Evolutionary conservation across 1,140 invertebrate species (phyloP).

Genomic region (Pachypeltis micranthus): DNA sequence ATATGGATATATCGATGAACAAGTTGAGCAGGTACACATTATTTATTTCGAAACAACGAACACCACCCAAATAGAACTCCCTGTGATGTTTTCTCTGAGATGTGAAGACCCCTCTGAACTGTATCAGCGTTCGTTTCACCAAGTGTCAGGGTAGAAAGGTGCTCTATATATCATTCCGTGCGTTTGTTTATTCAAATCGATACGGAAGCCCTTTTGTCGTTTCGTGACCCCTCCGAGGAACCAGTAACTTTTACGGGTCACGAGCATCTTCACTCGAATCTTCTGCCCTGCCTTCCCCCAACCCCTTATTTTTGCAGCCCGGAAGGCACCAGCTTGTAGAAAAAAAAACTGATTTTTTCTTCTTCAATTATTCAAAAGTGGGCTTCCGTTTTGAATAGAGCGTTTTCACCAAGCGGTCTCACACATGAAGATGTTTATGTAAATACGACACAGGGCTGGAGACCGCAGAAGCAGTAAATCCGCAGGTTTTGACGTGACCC

Average conservation of each 20-base stretch:
- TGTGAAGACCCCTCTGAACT: too few relatives aligned
- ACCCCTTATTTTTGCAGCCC: too few relatives aligned
- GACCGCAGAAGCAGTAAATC: constrained; percentile 3
- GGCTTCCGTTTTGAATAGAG: neutral
- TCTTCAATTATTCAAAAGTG: neutral
- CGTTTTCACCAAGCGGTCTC: neutral
- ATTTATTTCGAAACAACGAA: too few relatives aligned
- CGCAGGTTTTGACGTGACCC: constrained; percentile 1
- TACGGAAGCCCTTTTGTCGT: neutral
- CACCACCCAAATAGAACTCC: too few relatives aligned
- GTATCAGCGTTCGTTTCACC: too few relatives aligned
- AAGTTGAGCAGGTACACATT: too few relatives aligned
- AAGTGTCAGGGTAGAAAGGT: too few relatives aligned
- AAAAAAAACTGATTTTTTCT: neutral
- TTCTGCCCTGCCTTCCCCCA: neutral
- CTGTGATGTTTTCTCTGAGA: too few relatives aligned
- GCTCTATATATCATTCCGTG: neutral
- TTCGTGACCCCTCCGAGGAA: neutral
- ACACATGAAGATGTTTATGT: constrained; percentile 7
- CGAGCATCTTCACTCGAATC: neutral
- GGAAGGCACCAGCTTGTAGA: too few relatives aligned
- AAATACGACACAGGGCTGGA: constrained; percentile 1
- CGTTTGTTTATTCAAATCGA: constrained; percentile 5
- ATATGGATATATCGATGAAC: too few relatives aligned
- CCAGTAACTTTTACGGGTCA: neutral